Conservation (phyloP, 2,113 vertebrate species). For the Callospermophilus lateralis region DNA sequence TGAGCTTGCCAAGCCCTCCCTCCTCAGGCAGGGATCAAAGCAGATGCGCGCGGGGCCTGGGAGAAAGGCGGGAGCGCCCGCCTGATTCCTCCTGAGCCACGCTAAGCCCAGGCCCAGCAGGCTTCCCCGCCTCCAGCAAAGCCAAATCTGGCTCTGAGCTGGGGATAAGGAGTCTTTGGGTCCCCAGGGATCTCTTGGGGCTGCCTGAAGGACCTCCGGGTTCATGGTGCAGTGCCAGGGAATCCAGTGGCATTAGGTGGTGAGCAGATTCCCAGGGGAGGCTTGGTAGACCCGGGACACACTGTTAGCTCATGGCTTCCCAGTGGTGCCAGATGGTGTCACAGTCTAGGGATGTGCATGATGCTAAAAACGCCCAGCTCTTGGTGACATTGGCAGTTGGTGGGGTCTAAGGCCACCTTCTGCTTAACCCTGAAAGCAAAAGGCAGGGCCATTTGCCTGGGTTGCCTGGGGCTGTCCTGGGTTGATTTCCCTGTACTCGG, state of each 20-base stretch:
- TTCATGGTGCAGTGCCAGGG: background rate
- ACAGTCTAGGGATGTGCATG: fast-evolving
- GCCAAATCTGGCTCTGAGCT: slow-evolving; percentile 57
- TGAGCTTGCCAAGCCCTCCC: slow-evolving; percentile 49
- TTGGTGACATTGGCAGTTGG: background rate
- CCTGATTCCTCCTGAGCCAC: slow-evolving; percentile 76
- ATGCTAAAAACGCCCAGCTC: background rate
- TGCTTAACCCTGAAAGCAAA: background rate
- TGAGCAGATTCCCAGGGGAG: background rate
- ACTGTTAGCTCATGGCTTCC: background rate
- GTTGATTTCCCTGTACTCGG: background rate
- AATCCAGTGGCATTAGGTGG: background rate
- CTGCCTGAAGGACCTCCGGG: slow-evolving; percentile 41
- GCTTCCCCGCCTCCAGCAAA: slow-evolving; percentile 13
- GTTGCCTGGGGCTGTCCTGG: background rate
- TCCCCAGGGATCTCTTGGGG: background rate
- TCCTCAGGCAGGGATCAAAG: slow-evolving; percentile 56
- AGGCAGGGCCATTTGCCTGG: background rate
- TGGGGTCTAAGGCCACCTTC: background rate
- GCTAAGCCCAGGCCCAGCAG: slow-evolving; percentile 64
- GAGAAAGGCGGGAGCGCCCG: background rate
- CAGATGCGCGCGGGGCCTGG: background rate
- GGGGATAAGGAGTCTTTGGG: slow-evolving; percentile 28
- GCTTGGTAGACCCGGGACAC: background rate
- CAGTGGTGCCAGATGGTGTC: background rate